A percentile compares a stretch with the other conserved stretches of the same genome.
These are phyloP conservation scores for Hydrozoanthus gracilis DNA, from an alignment of 92 coral and sea anemone genomes.

Conservation along the genomic window DNA sequence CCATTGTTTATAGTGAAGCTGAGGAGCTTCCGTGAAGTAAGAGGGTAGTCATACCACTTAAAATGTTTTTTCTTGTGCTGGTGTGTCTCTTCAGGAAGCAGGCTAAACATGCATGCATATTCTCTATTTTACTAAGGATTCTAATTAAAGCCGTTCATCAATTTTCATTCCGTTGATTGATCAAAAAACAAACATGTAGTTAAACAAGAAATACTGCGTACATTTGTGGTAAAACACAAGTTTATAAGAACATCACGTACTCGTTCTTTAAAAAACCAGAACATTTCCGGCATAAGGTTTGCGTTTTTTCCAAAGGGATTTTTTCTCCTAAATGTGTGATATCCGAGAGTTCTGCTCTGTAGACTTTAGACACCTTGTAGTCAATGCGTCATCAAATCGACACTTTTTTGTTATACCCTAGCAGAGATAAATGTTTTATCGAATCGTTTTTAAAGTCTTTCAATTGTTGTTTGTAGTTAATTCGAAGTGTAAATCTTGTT, in stretches of 20 bases:
- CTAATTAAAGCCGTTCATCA: constrained; percentile 40
- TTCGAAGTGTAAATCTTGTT: neutral
- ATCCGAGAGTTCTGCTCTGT: no score
- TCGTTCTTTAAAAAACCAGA: neutral
- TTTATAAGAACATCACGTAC: neutral
- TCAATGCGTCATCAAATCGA: neutral
- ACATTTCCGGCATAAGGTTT: constrained; percentile 7
- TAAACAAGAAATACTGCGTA: constrained; percentile 2
- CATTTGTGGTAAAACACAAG: constrained; percentile 12
- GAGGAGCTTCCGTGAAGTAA: constrained; percentile 15
- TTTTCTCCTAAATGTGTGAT: no score
- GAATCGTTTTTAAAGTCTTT: neutral
- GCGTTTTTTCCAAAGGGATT: no score
- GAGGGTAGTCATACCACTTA: neutral
- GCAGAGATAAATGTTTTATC: constrained; percentile 18
- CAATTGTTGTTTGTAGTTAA: neutral
- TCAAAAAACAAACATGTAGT: constrained; percentile 36
- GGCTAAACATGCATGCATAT: constrained; percentile 6
- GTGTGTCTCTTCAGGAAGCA: no score
- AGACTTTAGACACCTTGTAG: neutral
- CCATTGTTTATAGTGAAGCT: neutral
- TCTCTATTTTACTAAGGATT: neutral
- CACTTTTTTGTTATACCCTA: neutral
- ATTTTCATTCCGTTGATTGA: constrained; percentile 38
- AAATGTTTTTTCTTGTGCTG: neutral